Percentiles rank a stretch among this genome's conserved stretches.
phyloP scores from a whole-genome alignment of 2,888 invertebrate species.

The Plebejus argus region DNA sequence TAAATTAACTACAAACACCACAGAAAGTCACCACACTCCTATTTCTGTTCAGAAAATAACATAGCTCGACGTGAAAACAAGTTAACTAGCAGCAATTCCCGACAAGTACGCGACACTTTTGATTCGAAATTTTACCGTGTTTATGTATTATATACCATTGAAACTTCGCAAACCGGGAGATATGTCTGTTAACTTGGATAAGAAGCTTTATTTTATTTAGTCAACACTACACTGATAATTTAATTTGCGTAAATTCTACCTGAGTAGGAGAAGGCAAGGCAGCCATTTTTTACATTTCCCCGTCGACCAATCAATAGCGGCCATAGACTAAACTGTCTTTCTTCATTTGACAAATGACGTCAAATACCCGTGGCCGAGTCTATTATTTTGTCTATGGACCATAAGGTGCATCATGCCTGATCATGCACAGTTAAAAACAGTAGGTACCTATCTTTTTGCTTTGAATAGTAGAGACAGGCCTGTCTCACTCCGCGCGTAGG shows the following conservation, averaged over 20 bases:
- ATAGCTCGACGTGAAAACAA: conserved; percentile 47
- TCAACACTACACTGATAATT: conserved; percentile 51
- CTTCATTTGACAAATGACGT: conserved; percentile 57
- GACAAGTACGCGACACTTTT: conserved; percentile 61
- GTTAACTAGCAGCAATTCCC: conserved; percentile 47
- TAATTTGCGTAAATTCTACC: conserved; percentile 80
- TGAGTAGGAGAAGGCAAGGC: conserved; percentile 92
- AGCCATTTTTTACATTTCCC: conserved; percentile 88
- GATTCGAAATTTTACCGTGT: conserved; percentile 50
- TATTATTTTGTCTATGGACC: background rate
- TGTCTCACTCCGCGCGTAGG: too few species aligned
- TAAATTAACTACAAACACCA: conserved; percentile 45
- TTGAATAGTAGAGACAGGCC: too few species aligned
- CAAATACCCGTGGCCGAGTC: conserved; percentile 16
- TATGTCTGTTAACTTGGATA: conserved; percentile 48
- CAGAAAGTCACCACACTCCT: conserved; percentile 52
- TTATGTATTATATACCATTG: conserved; percentile 41
- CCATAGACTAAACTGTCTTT: conserved; percentile 62
- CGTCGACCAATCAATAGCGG: conserved; percentile 80
- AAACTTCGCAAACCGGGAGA: conserved; percentile 52
- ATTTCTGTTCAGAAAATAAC: conserved; percentile 44
- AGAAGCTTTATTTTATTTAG: conserved; percentile 42
- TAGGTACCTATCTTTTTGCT: too few species aligned
- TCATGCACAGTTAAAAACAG: too few species aligned
- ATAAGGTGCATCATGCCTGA: too few species aligned